Evolutionary conservation across 2,888 invertebrate genomes (phyloP), one percentile per base, ranked within the genome.

Genomic region (Deroplatys truncata): DNA sequence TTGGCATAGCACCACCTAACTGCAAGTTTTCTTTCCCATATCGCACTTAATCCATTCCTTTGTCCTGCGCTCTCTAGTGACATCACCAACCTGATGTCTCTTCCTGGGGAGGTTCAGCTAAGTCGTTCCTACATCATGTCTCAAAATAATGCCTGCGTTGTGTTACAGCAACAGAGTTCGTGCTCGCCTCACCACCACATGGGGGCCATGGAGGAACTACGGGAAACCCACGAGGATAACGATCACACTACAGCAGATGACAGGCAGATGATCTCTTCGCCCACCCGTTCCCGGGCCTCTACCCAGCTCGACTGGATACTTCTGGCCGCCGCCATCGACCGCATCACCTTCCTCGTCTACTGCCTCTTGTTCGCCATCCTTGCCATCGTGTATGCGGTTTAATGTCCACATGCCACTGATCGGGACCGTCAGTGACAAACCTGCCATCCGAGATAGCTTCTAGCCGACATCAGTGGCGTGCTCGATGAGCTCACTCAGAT

Each of bases 311-410:
- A 96, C 92, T 96, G 96, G 96, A 93, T 95, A n/a, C 92, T 96
- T 25, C 92, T 96, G 85, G 96, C 96, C 49, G 95, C 95, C 3
- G 95, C 95, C 15, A 94, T 96, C 89, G 96, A 96, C 93, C 94
- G 96, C 88, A 92, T 96, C 86, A 94, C 94, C 8, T 96, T 96
- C 91, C 90, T 95, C 84, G 92, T 94, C 88, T 96, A 96, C 92
- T 94, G 94, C 86, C 91, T 95, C 56, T 92, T 95, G 43, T 96
- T 95, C 92, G 92, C 94, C 20, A 93, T 95, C 89, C 93, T 95
- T 91, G 94, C 94, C n/a, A 93, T 94, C 88, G 92, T 93, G 72
- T 95, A 94, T 92, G 93, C 94, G 35, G 91, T 94, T 87, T 93
- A 92, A 92, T 20, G 15, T 20, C 16, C 15, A 56, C 56, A n/a